Evolutionary conservation across 2,113 vertebrate species (phyloP).

Genomic region (Tenrec ecaudatus): DNA sequence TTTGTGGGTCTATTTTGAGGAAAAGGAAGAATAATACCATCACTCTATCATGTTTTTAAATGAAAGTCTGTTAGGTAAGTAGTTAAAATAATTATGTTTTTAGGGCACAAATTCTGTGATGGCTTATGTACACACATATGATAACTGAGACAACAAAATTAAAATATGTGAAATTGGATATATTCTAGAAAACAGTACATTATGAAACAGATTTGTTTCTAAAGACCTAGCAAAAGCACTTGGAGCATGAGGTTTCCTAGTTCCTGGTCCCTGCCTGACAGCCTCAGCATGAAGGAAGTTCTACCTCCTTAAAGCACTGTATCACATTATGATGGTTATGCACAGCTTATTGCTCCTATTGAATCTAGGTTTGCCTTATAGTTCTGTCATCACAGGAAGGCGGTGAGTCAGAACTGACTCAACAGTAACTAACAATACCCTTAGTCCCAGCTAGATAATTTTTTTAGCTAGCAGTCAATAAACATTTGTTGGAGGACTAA

Average conservation of each 20-base stretch:
- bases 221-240: constrained; percentile 47
- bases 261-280: background rate
- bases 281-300: background rate
- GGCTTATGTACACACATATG: background rate
- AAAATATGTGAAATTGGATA: background rate
- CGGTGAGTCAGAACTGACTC: background rate
- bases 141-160: background rate
- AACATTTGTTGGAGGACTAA: constrained; percentile 30
- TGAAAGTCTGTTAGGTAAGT: background rate
- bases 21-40: constrained; percentile 14
- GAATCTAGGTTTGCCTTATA: background rate
- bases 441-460: background rate
- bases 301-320: background rate
- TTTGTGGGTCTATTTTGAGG: background rate
- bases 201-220: background rate
- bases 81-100: background rate
- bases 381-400: background rate
- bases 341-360: background rate
- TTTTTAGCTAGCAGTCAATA: background rate
- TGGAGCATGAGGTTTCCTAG: background rate
- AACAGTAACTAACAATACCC: background rate
- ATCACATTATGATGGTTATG: background rate
- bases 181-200: background rate
- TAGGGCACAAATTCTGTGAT: constrained; percentile 1
- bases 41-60: background rate